Conservation (phyloP, 2,797 vertebrate genomes). For the Etheostoma perlongum region DNA sequence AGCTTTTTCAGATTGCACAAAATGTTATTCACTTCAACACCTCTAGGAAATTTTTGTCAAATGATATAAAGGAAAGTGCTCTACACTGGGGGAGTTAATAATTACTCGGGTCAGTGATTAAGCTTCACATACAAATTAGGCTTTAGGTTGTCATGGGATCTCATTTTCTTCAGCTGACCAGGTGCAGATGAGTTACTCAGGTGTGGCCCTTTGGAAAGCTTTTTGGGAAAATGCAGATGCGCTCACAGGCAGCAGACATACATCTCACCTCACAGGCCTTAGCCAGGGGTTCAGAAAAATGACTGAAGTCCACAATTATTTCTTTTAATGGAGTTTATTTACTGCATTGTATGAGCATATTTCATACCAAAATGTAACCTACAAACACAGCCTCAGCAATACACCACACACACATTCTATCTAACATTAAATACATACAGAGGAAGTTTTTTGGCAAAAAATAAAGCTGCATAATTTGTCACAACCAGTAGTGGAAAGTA, state of each 20-base stretch:
- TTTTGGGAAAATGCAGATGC: slow-evolving; percentile 48
- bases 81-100: slow-evolving; percentile 17
- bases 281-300: no score
- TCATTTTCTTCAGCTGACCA: slow-evolving; percentile 52
- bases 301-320: no score
- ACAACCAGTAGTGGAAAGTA: no score
- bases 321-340: no score
- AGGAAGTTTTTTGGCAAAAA: no score
- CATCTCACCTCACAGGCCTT: slow-evolving; percentile 3
- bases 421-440: no score
- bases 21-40: slow-evolving; percentile 43
- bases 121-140: slow-evolving; percentile 26
- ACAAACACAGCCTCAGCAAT: no score
- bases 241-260: slow-evolving; percentile 36
- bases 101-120: slow-evolving; percentile 43
- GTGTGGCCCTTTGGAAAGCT: slow-evolving; percentile 49
- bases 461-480: no score
- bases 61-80: slow-evolving; percentile 13
- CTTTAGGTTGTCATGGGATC: slow-evolving; percentile 52
- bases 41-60: slow-evolving; percentile 37
- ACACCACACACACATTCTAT: no score
- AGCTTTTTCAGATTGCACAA: slow-evolving; percentile 8
- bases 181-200: slow-evolving; percentile 66
- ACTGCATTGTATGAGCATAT: no score
- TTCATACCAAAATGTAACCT: no score